A percentile compares a stretch with the other conserved stretches of the same genome.
Conservation (phyloP, 2,797 vertebrate species). For the Adelosebastes latens region DNA sequence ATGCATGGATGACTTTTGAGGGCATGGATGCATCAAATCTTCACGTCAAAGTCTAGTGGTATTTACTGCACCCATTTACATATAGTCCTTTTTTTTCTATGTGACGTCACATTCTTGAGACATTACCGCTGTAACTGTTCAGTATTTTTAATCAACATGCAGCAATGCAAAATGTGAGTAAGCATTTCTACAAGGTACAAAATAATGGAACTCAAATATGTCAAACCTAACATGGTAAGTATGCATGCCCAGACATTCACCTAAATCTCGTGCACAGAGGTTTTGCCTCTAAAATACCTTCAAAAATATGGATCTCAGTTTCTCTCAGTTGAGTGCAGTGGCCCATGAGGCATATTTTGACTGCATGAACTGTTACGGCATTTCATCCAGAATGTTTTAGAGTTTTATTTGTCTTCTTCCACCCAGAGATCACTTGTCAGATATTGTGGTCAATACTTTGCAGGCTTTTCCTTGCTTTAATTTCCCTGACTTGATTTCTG, state of each 20-base stretch:
- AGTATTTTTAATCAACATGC: not conserved
- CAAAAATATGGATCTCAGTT: not conserved
- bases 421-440: too few relatives aligned
- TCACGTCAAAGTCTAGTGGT: not conserved
- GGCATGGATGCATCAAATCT: too few relatives aligned
- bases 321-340: not conserved
- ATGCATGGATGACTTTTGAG: not conserved
- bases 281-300: not conserved
- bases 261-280: not conserved
- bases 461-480: not conserved
- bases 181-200: not conserved
- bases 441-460: not conserved
- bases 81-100: not conserved
- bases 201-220: not conserved
- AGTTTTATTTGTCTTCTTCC: not conserved
- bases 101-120: not conserved
- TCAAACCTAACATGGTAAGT: not conserved
- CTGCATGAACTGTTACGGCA: not conserved
- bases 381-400: not conserved
- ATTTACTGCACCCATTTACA: not conserved
- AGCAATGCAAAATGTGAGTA: not conserved
- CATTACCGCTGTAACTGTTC: not conserved
- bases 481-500: too few relatives aligned
- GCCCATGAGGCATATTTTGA: not conserved
- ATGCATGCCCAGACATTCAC: not conserved